Evolutionary conservation across 2,888 invertebrate species (phyloP), one percentile per base, ranked within the genome.

Genomic region (Sarcophaga caerulescens): DNA sequence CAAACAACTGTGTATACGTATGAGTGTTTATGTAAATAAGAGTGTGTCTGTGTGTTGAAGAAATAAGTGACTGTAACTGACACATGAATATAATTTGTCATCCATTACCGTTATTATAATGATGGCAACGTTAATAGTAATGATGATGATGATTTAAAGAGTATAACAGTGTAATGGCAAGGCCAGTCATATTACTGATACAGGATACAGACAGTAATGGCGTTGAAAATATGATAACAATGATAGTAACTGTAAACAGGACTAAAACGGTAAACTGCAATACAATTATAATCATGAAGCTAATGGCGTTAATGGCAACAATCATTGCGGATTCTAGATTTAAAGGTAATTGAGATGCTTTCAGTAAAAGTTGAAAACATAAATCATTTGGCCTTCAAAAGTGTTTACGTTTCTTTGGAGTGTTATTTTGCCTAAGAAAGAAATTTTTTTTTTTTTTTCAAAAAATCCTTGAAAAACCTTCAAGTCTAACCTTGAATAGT

Each of bases 41-140:
- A 63, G 19, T 75, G 21, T 21, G 21, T 57, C n/a, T 75, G 35
- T 75, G 14, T 21, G 21, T 65, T 52, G 59, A 12, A 59, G 17
- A 6, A 3, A 62, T 66, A 44, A 23, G 57, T 45, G 45, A 73
- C 21, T 66, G 65, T 66, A 35, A 60, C 57, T 80, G 71, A 73
- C 80, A 80, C 73, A 60, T 52, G 73, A 65, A 71, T 66, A 59
- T 66, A 70, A 80, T 73, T 80, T 74, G 80, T 73, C 80, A 73
- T 73, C 80, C 66, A 66, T 80, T 80, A 57, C 66, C 73, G 65
- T 71, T 65, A 73, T 57, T n/a, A 80, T 65, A 66, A 73, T 73
- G 59, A 71, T 73, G 47, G 47, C n/a, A 35, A 57, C 47, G 45
- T 47, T 70, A 17, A 47, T 52, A 59, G 47, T 57, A 45, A 68